Conservation (phyloP, 2,888 invertebrate species). For the Caenorhabditis angaria region DNA sequence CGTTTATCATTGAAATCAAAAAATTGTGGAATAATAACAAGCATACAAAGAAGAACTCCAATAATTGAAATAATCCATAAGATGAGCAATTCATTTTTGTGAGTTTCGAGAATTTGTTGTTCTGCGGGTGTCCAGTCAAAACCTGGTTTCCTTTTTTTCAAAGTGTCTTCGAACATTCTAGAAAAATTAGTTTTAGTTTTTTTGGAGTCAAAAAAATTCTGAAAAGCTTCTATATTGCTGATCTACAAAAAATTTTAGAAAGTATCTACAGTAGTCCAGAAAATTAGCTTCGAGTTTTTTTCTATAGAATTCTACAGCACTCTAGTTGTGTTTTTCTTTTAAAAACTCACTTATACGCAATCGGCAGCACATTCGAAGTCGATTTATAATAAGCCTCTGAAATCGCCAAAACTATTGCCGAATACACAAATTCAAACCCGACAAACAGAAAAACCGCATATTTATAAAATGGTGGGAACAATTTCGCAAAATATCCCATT, state of each 20-base stretch:
- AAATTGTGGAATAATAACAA: constrained; percentile 68
- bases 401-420: constrained; percentile 60
- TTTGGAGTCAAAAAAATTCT: too few relatives aligned
- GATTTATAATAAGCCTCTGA: constrained; percentile 56
- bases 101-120: constrained; percentile 53
- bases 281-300: neutral
- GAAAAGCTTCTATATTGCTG: too few relatives aligned
- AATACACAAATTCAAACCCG: constrained; percentile 61
- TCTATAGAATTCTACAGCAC: neutral
- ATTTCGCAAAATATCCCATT: constrained; percentile 36
- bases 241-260: too few relatives aligned
- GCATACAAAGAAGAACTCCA: constrained; percentile 60
- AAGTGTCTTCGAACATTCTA: constrained; percentile 67
- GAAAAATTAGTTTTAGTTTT: constrained; percentile 12
- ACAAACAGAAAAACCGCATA: constrained; percentile 64
- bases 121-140: constrained; percentile 56
- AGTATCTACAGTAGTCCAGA: too few relatives aligned
- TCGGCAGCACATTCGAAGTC: constrained; percentile 50
- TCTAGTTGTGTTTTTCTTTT: neutral
- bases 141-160: constrained; percentile 46
- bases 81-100: constrained; percentile 57
- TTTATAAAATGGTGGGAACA: constrained; percentile 65
- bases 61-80: constrained; percentile 63
- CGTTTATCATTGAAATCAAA: constrained; percentile 63
- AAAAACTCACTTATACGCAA: constrained; percentile 46